These are phyloP conservation scores for Melanostigma gelatinosum DNA, from an alignment of 2,113 vertebrate species.

Conservation along the genomic window DNA sequence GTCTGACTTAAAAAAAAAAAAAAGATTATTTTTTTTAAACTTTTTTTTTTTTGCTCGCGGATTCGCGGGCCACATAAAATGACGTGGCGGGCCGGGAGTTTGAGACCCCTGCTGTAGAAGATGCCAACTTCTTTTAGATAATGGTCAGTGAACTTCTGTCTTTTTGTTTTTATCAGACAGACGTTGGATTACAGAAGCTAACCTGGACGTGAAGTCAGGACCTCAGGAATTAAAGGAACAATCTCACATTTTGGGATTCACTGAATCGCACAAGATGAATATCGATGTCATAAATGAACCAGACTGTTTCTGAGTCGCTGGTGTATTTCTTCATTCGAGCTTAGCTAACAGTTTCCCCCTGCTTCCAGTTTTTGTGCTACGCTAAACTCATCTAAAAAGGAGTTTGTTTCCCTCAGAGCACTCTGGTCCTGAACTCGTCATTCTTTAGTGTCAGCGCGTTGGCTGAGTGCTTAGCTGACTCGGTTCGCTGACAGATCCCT, in stretches of 20 bases:
- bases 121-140: background rate
- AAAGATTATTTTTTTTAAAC: no score
- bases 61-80: no score
- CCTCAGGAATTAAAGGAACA: background rate
- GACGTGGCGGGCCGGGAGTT: no score
- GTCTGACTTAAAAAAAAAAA: no score
- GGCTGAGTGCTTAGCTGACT: background rate
- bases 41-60: no score
- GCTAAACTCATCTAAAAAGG: background rate
- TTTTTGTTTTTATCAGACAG: no score
- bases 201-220: background rate
- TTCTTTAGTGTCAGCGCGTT: background rate
- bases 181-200: background rate
- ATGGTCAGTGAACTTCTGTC: no score
- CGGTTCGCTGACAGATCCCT: background rate
- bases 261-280: background rate
- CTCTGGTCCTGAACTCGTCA: background rate
- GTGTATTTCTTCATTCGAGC: background rate
- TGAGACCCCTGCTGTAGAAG: background rate
- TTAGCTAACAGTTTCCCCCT: background rate
- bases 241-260: background rate
- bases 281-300: background rate
- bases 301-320: no score
- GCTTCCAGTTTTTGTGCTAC: background rate
- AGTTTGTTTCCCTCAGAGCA: background rate